Base-by-base conservation (phyloP, 2,888 invertebrate genomes). In the Podotricha telesiphe region DNA sequence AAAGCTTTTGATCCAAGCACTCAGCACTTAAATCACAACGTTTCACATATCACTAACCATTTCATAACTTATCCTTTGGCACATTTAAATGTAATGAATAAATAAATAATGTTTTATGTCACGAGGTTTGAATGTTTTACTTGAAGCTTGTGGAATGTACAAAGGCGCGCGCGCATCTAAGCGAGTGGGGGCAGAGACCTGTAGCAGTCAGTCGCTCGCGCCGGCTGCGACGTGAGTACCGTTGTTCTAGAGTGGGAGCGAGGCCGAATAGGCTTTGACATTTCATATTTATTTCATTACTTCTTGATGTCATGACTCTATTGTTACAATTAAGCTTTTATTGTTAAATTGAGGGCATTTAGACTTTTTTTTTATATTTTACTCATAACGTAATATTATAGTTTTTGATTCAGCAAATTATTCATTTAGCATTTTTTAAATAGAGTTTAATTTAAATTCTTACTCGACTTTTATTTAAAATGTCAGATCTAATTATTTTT, bases 101-200 rank as follows among this genome's bases (percentile, higher is more conserved):
- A 45, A 22, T 22, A 10, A 28, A n/a, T 22, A 22, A 45, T 6
- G 7, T 62, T 67, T 51, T 67, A 61, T 34, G 53, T 62, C 69
- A 67, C 63, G 17, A 28, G 37, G n/a, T 53, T 69, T 42, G 20
- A 65, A 66, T 28, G 45, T 51, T 65, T 56, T 17, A 47, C 69
- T 70, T 63, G 61, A 56, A 66, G 51, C 28, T 58, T 48, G 22
- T 58, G 63, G 71, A 71, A 74, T 70, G 70, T 65, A 56, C 3
- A 0, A 11, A 22, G 37, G 61, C 80, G 81, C 78, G 69, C 62
- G 73, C 84, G 87, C 84, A 82, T 74, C 78, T 81, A 83, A 75
- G 82, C 83, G 82, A 83, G 76, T 80, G 91, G 85, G 91, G 91
- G 91, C 91, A 91, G 81, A 85, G 90, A 92, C 91, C 91, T 87